Base-by-base conservation (phyloP, 2,113 vertebrate species). In the Falcunculus frontatus region DNA sequence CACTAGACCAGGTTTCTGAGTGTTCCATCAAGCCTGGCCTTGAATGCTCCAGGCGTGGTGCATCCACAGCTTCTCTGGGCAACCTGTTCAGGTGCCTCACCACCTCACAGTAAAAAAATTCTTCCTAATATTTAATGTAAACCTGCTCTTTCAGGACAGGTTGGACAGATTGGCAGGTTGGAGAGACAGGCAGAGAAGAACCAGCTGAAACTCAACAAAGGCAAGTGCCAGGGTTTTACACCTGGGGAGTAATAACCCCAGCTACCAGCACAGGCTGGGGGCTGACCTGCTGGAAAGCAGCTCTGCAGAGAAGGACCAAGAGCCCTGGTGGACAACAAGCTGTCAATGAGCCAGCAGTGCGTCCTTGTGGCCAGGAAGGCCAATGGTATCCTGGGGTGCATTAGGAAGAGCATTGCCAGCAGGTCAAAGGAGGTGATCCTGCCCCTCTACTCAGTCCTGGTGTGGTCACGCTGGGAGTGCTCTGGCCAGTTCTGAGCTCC, bases 381-480 rank as follows among this genome's bases (percentile, higher is more conserved):
- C 37, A 44, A 5, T 27, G n/a, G 22, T 39, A 6, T 46, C 6
- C 39, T 55, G 29, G 11, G 13, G 7, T 4, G 7, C 9, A 14
- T 37, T 59, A 33, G 44, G 53, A 52, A 46, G 41, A 37, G 6
- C 21, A 44, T 3, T 59, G 32, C 25, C 6, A 16, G 25, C 5
- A 35, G 19, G 6, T 21, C 5, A 41, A 32, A 6, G 21, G 35
- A 67, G 72, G 10, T 42, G 35, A 42, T 67, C 16, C 62, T 50
- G 21, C 16, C 13, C 21, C 10, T 35, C 14, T 19, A 6, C 5
- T 37, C 2, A 16, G 8, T 1, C 6, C 29, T 78, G 5, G 2
- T 6, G 8, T 7, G 19, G 5, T 33, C 29, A 29, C 6, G 7
- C 1, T 23, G 32, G 25, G 16, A 17, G 8, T 21, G 8, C 47